Conservation (phyloP, 2,888 invertebrate genomes). For the Epinotia ramella region DNA sequence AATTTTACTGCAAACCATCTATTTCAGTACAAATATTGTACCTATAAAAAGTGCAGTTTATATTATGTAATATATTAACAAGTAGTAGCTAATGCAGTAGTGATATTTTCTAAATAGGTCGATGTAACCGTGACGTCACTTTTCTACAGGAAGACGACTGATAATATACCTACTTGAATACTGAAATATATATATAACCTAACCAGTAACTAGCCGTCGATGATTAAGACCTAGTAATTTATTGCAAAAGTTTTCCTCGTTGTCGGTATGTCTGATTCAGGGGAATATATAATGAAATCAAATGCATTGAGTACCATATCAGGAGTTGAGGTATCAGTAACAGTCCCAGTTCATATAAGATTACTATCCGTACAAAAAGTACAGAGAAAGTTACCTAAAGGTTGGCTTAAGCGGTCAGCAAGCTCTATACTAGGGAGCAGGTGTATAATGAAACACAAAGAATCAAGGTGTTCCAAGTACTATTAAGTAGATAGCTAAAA, state of each 20-base stretch:
- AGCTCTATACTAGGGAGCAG: neutral
- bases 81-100: neutral
- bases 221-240: neutral
- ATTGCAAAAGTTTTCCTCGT: conserved; percentile 10
- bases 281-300: neutral
- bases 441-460: neutral
- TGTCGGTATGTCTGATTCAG: neutral
- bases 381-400: neutral
- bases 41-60: neutral
- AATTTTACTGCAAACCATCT: neutral
- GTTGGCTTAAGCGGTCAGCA: neutral
- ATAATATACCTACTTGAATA: neutral
- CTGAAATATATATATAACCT: neutral
- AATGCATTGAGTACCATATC: neutral
- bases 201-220: neutral
- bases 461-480: neutral
- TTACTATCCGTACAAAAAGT: neutral
- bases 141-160: conserved; percentile 16
- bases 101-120: neutral
- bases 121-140: neutral
- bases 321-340: neutral
- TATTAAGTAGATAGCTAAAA: neutral
- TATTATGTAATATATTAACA: neutral
- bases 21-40: neutral
- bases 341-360: neutral